Evolutionary conservation across 2,888 invertebrate species (phyloP).

Genomic region (Ametastegia equiseti): DNA sequence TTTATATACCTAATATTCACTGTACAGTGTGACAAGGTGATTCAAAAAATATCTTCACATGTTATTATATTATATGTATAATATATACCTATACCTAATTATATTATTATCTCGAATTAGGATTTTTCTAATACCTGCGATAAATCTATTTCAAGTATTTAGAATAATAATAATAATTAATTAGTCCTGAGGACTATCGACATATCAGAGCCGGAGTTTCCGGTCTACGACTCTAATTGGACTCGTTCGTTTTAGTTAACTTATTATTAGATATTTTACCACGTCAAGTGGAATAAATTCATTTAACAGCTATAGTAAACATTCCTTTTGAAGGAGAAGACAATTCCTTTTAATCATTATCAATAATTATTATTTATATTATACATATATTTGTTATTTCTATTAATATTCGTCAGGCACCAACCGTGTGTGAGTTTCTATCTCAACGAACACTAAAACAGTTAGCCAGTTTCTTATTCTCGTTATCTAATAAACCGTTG

Average conservation of each 20-base stretch:
- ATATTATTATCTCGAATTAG: slow-evolving; percentile 13
- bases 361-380: background rate
- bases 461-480: background rate
- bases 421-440: background rate
- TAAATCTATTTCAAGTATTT: no score
- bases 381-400: background rate
- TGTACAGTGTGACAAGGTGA: slow-evolving; percentile 27
- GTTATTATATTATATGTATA: slow-evolving; percentile 59
- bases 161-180: background rate
- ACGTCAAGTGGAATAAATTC: background rate
- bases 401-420: background rate
- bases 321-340: background rate
- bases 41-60: slow-evolving; percentile 46
- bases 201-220: no score
- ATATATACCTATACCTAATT: slow-evolving; percentile 63
- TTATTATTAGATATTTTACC: background rate
- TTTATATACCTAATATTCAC: slow-evolving; percentile 26
- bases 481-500: background rate
- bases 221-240: background rate
- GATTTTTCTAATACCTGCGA: no score
- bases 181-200: no score
- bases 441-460: background rate
- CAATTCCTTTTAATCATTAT: background rate
- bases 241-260: background rate
- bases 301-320: background rate